Conservation (phyloP, 2,113 vertebrate species). For the Lophura nycthemera region DNA sequence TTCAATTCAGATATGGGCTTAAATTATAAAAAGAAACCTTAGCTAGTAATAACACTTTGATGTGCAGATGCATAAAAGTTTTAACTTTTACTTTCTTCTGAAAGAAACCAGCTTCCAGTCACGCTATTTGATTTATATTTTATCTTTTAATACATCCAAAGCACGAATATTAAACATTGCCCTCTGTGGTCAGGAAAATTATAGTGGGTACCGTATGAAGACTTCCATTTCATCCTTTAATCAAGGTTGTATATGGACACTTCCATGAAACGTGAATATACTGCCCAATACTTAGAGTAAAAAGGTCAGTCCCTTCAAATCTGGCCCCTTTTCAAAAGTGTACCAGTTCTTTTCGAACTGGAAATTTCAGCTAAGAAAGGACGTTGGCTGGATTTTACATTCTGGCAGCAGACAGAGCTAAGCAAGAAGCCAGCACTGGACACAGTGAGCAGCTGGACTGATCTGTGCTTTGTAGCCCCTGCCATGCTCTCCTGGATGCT, state of each 20-base stretch:
- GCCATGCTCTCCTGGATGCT: rapidly evolving
- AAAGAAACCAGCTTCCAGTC: slow-evolving; percentile 69
- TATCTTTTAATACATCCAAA: slow-evolving; percentile 60
- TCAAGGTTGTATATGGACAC: neutral
- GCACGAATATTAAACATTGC: slow-evolving; percentile 30
- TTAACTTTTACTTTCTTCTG: slow-evolving; percentile 67
- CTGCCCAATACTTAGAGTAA: neutral
- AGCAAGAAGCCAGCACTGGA: neutral
- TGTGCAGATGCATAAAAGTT: slow-evolving; percentile 72
- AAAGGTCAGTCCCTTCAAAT: slow-evolving; percentile 17
- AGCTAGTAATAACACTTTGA: slow-evolving; percentile 70
- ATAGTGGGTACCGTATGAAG: neutral
- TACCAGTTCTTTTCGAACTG: neutral
- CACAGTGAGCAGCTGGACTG: neutral
- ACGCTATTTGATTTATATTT: slow-evolving; percentile 71
- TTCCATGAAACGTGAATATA: neutral
- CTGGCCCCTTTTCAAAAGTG: neutral
- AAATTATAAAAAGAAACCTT: slow-evolving; percentile 66
- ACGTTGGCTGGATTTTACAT: neutral
- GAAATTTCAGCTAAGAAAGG: slow-evolving; percentile 8
- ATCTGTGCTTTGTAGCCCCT: neutral
- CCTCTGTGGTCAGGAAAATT: slow-evolving; percentile 39
- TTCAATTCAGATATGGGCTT: slow-evolving; percentile 59
- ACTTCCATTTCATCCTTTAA: slow-evolving; percentile 33
- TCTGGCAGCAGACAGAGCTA: neutral